A percentile compares a stretch with the other conserved stretches of the same genome.
phyloP scores from a whole-genome alignment of 2,113 vertebrate genomes.

The Parotia lawesii region DNA sequence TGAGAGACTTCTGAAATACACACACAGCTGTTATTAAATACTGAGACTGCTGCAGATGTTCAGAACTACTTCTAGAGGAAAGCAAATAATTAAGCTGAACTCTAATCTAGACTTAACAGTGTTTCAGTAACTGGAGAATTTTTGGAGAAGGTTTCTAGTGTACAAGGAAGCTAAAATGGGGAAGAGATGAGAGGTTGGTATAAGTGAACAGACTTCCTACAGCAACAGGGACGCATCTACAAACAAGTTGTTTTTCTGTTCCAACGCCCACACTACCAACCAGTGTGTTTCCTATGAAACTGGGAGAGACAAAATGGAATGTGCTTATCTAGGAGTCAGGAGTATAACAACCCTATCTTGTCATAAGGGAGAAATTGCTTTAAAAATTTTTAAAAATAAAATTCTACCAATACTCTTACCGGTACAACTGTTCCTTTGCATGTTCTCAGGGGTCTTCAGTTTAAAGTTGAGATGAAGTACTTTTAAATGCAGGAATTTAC shows the following conservation, averaged over 20 bases:
- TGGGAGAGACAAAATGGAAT: not conserved
- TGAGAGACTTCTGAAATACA: not conserved
- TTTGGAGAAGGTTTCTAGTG: not conserved
- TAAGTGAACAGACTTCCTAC: not conserved
- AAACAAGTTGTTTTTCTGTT: not conserved
- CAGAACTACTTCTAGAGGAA: not conserved
- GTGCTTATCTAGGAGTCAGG: not conserved
- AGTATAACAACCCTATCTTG: not conserved
- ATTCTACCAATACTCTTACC: not conserved
- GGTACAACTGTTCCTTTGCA: not conserved
- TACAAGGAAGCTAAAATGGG: not conserved
- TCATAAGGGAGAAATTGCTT: not conserved
- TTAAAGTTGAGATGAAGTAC: not conserved
- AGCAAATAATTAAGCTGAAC: not conserved
- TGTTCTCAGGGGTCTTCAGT: not conserved
- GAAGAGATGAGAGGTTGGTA: not conserved
- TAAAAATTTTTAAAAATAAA: not conserved
- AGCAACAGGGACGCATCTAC: not conserved
- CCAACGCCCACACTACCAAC: not conserved
- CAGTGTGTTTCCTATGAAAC: not conserved
- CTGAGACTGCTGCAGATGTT: not conserved
- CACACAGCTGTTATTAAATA: not conserved
- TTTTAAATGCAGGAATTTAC: not conserved
- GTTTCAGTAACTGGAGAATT: not conserved
- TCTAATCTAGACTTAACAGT: not conserved